Conservation (phyloP, 2,888 invertebrate species). For the Diarsia mendica region DNA sequence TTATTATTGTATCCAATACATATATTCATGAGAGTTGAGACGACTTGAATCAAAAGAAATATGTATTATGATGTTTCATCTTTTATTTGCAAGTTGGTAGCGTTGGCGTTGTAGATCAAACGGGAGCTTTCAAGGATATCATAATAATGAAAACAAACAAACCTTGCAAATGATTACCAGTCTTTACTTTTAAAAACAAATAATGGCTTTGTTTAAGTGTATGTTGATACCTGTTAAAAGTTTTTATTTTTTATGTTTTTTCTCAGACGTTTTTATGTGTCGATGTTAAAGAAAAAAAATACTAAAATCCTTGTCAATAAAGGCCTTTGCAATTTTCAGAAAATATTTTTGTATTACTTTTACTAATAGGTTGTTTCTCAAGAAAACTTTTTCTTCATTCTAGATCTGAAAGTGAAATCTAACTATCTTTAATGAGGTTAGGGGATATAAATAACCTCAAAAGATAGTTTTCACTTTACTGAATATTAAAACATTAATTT, state of each 20-base stretch:
- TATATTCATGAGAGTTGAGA: slow-evolving; percentile 12
- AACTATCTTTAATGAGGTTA: neutral
- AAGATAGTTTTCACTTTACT: too few relatives aligned
- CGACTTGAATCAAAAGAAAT: slow-evolving; percentile 15
- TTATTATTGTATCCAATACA: slow-evolving; percentile 18
- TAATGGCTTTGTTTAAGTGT: neutral
- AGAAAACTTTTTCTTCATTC: neutral
- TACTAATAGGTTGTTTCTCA: neutral
- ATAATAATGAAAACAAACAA: neutral
- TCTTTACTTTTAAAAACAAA: neutral
- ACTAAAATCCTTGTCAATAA: neutral
- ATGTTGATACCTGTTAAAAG: too few relatives aligned
- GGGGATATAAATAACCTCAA: too few relatives aligned
- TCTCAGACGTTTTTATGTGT: neutral
- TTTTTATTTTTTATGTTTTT: neutral
- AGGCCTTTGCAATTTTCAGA: neutral
- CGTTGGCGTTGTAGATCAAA: slow-evolving; percentile 5
- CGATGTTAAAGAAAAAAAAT: neutral
- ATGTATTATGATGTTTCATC: neutral
- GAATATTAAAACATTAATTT: too few relatives aligned
- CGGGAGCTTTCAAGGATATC: neutral
- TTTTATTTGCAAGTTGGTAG: slow-evolving; percentile 20
- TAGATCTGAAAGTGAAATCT: too few relatives aligned
- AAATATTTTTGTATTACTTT: neutral
- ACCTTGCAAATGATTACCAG: neutral